Evolutionary conservation across 2,797 vertebrate species (phyloP), one percentile per base, ranked within the genome.

Genomic region (Ptychobarbus kaznakovi): DNA sequence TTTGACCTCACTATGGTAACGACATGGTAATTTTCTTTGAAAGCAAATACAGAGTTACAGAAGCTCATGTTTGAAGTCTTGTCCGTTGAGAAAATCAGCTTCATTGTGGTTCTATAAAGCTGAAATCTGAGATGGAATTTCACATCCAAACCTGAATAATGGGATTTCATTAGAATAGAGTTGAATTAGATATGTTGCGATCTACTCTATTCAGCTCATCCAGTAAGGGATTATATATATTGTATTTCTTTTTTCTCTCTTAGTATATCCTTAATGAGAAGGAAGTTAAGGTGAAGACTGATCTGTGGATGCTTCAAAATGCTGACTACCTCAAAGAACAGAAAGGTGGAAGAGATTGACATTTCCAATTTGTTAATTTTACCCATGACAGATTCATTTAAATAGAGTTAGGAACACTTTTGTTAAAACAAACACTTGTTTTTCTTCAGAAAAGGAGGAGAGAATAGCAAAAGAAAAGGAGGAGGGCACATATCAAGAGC

Each of bases 401-500:
- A 66, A 80, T 25, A 20, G 20, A n/a, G 2, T 25, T 25, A 22
- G 18, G 6, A 58, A 70, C 9, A 7, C 18, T 56, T 69, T 51
- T 56, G 6, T 49, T 51, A 12, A 18, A 53, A 6, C 5, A 3
- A 49, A 11, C 0, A 13, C 44, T 56, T 49, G 9, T 68, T 38
- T 69, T 78, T 61, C 95, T 96, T 79, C 91, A 99, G 98, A 97
- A 91, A 99, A 99, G 84, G 97, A 98, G 90, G 97, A 96, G 6
- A 96, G 95, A 88, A 98, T 99, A 81, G 97, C 97, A 0, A 98
- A 97, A 92, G 97, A 99, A 91, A 99, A 98, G 91, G 97, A 96
- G 89, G 96, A 98, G 1, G 98, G 98, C n/a, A 97, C 96, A 92
- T 99, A 98, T 93, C 99, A 98, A 90, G 98, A 99, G 73, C 97